Conservation (phyloP, 2,113 vertebrate species). For the Oreochromis tanganicae region DNA sequence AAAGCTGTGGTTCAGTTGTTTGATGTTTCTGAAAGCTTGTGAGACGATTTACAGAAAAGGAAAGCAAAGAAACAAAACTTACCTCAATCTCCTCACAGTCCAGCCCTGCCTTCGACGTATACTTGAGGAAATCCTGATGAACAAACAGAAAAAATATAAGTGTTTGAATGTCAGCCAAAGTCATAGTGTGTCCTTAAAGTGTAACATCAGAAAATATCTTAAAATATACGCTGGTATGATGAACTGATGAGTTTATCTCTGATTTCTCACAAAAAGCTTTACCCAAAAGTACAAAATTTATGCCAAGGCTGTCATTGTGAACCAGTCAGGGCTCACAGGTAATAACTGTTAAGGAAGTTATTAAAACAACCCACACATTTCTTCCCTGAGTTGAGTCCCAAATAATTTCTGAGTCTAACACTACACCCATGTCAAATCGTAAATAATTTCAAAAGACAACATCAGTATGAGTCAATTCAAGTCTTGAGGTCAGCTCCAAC, state of each 20-base stretch:
- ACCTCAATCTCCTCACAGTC: slow-evolving; percentile 93
- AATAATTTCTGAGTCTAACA: background rate
- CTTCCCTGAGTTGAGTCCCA: background rate
- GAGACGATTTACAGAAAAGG: background rate
- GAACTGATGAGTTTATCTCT: background rate
- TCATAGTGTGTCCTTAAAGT: background rate
- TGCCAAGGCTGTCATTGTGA: background rate
- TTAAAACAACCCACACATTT: background rate
- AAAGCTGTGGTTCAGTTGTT: background rate
- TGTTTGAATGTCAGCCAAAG: background rate
- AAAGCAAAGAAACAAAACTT: background rate
- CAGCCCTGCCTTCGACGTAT: slow-evolving; percentile 89
- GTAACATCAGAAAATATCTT: background rate
- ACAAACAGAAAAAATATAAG: background rate
- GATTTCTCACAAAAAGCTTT: background rate
- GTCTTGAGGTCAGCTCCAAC: background rate
- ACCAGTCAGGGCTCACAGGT: background rate
- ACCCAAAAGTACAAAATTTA: background rate
- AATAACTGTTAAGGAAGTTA: background rate
- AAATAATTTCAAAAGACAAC: background rate
- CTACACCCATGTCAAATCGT: background rate
- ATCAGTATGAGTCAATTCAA: background rate
- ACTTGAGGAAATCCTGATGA: slow-evolving; percentile 91
- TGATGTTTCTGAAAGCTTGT: background rate
- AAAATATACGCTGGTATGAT: background rate